A percentile compares a stretch with the other conserved stretches of the same genome.
phyloP scores from a whole-genome alignment of 1,140 invertebrate species.

The Papilio aristodemus region DNA sequence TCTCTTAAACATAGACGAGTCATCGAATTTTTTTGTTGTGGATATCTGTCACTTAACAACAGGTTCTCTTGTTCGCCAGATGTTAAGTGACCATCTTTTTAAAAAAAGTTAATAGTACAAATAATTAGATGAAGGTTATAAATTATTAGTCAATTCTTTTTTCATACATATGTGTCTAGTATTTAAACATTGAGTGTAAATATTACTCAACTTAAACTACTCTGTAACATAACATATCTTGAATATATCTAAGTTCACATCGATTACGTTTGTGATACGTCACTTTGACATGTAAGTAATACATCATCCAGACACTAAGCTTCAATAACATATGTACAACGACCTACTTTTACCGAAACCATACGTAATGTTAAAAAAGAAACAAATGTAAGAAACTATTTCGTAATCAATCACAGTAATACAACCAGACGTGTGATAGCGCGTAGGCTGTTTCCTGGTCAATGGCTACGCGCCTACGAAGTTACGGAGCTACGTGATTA shows the following conservation, averaged over 20 bases:
- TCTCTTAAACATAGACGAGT: no score
- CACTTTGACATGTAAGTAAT: slow-evolving; percentile 17
- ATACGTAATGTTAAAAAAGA: background rate
- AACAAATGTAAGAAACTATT: background rate
- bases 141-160: no score
- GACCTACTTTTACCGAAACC: background rate
- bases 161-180: no score
- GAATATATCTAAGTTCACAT: background rate
- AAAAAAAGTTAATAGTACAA: no score
- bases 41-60: no score
- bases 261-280: slow-evolving; percentile 13
- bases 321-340: background rate
- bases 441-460: slow-evolving; percentile 6
- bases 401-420: slow-evolving; percentile 11
- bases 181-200: background rate
- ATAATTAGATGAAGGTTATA: no score
- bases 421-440: background rate
- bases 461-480: background rate
- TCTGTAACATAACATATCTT: background rate
- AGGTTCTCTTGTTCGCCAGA: no score
- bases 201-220: background rate
- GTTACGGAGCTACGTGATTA: background rate
- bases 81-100: no score
- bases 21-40: no score
- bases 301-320: slow-evolving; percentile 4